Evolutionary conservation across 2,797 vertebrate species (phyloP), one percentile per base, ranked within the genome.

Genomic region (Menidia menidia): DNA sequence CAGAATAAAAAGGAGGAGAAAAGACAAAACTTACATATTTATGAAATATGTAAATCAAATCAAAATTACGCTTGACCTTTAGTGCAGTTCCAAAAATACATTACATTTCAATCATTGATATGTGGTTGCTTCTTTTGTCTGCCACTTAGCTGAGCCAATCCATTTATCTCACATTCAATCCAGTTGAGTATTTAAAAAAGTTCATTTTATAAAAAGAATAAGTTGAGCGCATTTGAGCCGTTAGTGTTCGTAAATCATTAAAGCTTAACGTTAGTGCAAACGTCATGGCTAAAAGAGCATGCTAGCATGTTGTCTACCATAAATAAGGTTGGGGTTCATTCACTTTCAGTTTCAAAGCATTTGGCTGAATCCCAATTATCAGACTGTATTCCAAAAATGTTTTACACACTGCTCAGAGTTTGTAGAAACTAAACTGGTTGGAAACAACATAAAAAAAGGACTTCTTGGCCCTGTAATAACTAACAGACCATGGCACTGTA

Each of bases 251-350:
- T 77, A 45, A 66, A 61, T 57, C 67, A 76, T 83, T 68, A 63
- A 66, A 69, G 51, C 70, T 80, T 51, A 68, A 69, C 56, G 41
- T 16, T 60, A 57, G 73, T 2, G 41, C 70, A 71, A 80, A 89
- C 75, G 65, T 85, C 82, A 81, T 79, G 64, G 53, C 84, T 70
- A 86, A 82, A 39, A 0, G 31, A 73, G 81, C 80, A 84, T 85
- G 83, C 71, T 71, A 61, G 16, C 56, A 60, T 68, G 55, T 68
- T 59, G 31, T 16, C 56, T 55, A 42, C 48, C 33, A 68, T 48
- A 53, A 61, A 42, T 30, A 55, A 35, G 12, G 35, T 18, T 58
- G 33, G 60, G 44, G 16, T 47, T 77, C 25, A 43, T 52, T 39
- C 42, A 64, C 43, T 44, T 63, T 72, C n/a, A 51, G 13, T 61